These are phyloP conservation scores for Alosa alosa DNA, from an alignment of 2,113 vertebrate genomes.

Conservation along the genomic window DNA sequence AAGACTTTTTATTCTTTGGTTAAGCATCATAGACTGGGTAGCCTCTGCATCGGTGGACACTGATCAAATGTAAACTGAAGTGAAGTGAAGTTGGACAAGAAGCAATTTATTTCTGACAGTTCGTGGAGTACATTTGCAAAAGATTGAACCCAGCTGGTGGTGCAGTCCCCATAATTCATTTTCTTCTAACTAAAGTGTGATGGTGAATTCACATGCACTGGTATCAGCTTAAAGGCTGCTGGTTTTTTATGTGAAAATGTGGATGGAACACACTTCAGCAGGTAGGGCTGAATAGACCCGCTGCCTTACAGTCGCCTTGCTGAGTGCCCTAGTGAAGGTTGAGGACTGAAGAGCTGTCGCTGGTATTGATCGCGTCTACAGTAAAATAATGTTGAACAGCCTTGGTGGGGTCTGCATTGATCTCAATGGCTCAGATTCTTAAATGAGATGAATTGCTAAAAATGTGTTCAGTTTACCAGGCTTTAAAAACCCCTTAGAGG, in stretches of 20 bases:
- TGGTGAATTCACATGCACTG: not conserved
- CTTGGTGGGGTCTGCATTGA: not conserved
- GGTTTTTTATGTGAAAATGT: not conserved
- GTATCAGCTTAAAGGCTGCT: not conserved
- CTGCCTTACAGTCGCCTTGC: not conserved
- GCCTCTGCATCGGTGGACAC: not conserved
- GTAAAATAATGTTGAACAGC: not conserved
- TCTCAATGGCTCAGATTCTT: not conserved
- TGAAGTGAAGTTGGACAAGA: not conserved
- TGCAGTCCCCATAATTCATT: not conserved
- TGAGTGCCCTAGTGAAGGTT: not conserved
- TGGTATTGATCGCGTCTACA: not conserved
- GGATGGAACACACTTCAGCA: not conserved
- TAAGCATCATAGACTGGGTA: not conserved
- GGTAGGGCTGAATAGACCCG: not conserved
- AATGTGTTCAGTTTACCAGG: not conserved
- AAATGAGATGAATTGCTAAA: constrained; percentile 6
- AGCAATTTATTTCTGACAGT: not conserved
- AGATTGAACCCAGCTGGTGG: not conserved
- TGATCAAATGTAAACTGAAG: not conserved
- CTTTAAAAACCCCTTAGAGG: not conserved
- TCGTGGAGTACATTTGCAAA: not conserved
- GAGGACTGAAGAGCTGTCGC: not conserved
- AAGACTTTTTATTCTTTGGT: not conserved
- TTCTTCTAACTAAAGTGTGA: not conserved